Conservation (phyloP, 2,888 invertebrate species). For the Torymus auratus region DNA sequence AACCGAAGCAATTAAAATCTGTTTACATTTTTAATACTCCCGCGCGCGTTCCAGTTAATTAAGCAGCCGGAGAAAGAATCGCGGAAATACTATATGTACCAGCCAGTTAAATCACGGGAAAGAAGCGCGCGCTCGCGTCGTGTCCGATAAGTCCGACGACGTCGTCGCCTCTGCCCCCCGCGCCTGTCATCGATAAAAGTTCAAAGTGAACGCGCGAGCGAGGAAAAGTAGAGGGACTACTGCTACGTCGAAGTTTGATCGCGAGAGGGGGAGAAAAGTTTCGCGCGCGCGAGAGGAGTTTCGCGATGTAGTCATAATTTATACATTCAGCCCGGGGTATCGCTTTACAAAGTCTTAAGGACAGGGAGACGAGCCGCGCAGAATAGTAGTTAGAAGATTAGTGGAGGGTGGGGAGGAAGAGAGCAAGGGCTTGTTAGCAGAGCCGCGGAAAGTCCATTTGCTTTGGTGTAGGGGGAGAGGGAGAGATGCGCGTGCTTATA, state of each 20-base stretch:
- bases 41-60: slow-evolving; percentile 49
- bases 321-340: slow-evolving; percentile 68
- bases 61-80: background rate
- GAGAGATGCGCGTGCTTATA: background rate
- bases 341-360: slow-evolving; percentile 60
- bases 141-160: slow-evolving; percentile 65
- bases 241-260: slow-evolving; percentile 62
- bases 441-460: slow-evolving; percentile 14
- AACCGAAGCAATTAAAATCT: slow-evolving; percentile 54
- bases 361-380: slow-evolving; percentile 17
- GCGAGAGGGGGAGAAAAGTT: slow-evolving; percentile 37
- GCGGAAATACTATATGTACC: slow-evolving; percentile 13
- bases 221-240: slow-evolving; percentile 34
- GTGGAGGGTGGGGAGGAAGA: background rate
- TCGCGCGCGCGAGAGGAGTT: slow-evolving; percentile 40
- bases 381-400: slow-evolving; percentile 49
- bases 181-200: slow-evolving; percentile 70
- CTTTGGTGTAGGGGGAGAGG: background rate
- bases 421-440: slow-evolving; percentile 20
- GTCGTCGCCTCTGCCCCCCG: slow-evolving; percentile 57
- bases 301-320: slow-evolving; percentile 71
- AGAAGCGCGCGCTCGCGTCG: slow-evolving; percentile 50
- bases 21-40: slow-evolving; percentile 50
- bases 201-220: slow-evolving; percentile 58
- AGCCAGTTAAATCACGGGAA: slow-evolving; percentile 61